Evolutionary conservation across 2,888 invertebrate species (phyloP).

Genomic region (Patella caerulea): DNA sequence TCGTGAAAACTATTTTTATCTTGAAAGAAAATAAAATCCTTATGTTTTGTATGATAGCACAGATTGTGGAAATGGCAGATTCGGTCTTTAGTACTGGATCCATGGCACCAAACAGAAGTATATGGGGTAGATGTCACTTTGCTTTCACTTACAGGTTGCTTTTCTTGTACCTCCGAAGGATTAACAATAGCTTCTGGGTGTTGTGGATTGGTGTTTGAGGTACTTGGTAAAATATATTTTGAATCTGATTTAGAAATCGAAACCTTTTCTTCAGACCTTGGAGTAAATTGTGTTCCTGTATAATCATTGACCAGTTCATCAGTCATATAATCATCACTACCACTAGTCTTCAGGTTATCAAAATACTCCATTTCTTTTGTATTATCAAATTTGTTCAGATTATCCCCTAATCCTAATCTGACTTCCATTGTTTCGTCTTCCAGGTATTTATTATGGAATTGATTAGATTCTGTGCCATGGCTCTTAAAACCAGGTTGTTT

Average conservation of each 20-base stretch:
- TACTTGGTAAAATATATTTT: neutral
- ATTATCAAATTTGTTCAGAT: neutral
- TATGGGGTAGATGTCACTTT: conserved; percentile 23
- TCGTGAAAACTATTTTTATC: conserved; percentile 59
- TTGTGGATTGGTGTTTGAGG: neutral
- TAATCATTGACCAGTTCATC: neutral
- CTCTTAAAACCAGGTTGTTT: neutral
- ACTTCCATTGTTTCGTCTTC: neutral
- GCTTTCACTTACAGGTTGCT: neutral
- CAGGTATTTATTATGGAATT: neutral
- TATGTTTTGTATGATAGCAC: conserved; percentile 67
- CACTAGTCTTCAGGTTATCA: neutral
- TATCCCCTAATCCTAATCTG: neutral
- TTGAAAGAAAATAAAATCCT: conserved; percentile 70
- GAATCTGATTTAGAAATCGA: neutral
- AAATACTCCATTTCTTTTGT: neutral
- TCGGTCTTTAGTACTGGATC: conserved; percentile 45
- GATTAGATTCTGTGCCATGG: neutral
- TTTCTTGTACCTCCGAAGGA: conserved; percentile 1
- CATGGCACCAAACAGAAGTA: conserved; percentile 60
- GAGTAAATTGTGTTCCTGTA: neutral
- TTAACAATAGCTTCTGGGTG: neutral
- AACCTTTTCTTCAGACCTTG: neutral
- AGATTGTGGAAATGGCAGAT: conserved; percentile 71
- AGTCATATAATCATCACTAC: neutral